Conservation (phyloP, 2,888 invertebrate genomes). For the Zygogramma bicolorata region DNA sequence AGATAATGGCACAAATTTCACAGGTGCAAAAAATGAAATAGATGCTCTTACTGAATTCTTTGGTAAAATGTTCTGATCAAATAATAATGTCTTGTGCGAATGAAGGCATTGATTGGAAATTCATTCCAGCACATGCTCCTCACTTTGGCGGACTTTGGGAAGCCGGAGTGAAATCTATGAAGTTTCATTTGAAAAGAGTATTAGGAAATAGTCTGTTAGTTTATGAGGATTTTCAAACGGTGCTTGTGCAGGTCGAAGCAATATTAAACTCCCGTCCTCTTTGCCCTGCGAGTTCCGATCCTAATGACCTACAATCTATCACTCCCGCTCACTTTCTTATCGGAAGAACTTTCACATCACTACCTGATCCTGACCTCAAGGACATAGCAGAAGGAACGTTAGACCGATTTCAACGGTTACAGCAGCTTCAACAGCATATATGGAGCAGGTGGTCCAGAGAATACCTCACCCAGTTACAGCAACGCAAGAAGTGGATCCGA, state of each 20-base stretch:
- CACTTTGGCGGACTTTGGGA: too few species aligned
- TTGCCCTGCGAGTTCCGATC: background rate
- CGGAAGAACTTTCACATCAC: background rate
- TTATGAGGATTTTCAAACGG: background rate
- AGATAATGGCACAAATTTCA: too few species aligned
- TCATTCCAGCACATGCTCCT: too few species aligned
- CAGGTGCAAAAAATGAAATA: too few species aligned
- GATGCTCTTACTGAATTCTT: too few species aligned
- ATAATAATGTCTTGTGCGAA: too few species aligned
- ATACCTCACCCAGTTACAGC: background rate
- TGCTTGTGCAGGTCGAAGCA: background rate
- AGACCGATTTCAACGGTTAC: background rate
- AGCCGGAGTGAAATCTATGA: too few species aligned
- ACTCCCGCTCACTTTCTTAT: background rate
- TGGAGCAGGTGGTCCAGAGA: background rate
- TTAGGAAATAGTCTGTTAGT: background rate
- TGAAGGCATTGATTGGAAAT: too few species aligned
- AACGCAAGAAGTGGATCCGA: too few species aligned
- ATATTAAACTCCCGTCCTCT: background rate
- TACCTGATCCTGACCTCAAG: background rate
- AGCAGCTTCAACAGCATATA: background rate
- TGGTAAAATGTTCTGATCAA: too few species aligned
- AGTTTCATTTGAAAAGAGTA: background rate
- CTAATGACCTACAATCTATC: background rate
- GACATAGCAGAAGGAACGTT: background rate